Base-by-base conservation (phyloP, 35 echinoderm and acorn worm genomes). In the Lytechinus variegatus region DNA sequence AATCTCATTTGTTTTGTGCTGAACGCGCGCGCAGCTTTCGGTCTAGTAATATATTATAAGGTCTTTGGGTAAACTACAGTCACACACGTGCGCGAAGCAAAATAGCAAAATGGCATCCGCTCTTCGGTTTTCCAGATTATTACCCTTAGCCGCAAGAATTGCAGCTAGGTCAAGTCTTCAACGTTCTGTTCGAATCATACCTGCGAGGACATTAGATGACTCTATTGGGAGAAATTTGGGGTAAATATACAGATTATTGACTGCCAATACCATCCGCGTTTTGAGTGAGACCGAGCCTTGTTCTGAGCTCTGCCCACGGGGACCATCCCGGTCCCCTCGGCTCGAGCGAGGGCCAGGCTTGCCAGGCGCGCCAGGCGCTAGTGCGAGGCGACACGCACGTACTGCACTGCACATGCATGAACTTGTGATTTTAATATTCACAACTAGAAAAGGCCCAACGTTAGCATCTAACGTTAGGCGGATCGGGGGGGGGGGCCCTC, bases 101-200 rank as follows among this genome's bases (percentile, higher is more conserved):
- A 0, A 0, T 8, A 7, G 14, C 8, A 90, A 90, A 90, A 90
- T 90, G 88, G 88, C 88, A 14, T 44, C 88, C 52, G 29, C 52
- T 12, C 10, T 90, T 7, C 88, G 88, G 52, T 52, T 90, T 52
- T 44, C 88, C 16, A 90, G 88, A 27, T 12, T 90, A 52, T 54
- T 90, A 54, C 88, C 88, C 52, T 19, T 54, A 52, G n/a, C 88
- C 52, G 88, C 88, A 52, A 90, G 88, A 52, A 90, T 90, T 90
- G 88, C 88, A 54, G 52, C 29, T 13, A 90, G 88, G n/a, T 90
- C 88, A 90, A 52, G 28, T 21, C 29, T 90, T 29, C 88, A 90
- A 29, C 88, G 88, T 54, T 54, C 52, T 14, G 16, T 44, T 90
- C 88, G 29, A 90, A 21, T 52, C 0, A 54, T 21, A 52, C 0